phyloP scores from a whole-genome alignment of 2,113 vertebrate species.

The Lepus timidus region DNA sequence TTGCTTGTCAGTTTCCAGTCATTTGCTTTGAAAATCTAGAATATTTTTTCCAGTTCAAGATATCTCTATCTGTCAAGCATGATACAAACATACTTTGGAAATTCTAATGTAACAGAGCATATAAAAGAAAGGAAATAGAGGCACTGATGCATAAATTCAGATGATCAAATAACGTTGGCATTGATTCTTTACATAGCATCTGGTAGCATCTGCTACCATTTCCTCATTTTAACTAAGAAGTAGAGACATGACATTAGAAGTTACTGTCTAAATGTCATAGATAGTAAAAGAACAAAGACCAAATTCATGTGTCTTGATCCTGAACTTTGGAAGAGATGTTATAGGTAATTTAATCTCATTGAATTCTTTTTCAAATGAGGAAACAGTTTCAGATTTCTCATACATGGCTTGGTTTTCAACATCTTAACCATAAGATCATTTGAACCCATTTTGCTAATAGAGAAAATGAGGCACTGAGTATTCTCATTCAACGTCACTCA shows the following conservation, averaged over 20 bases:
- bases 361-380: neutral
- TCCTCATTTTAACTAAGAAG: neutral
- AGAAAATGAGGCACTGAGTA: neutral
- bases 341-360: neutral
- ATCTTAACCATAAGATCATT: neutral
- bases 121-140: neutral
- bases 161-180: neutral
- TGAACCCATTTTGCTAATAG: neutral
- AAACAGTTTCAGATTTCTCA: neutral
- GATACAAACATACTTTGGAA: neutral
- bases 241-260: neutral
- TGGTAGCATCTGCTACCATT: neutral
- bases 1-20: neutral
- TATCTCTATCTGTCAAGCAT: neutral
- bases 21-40: neutral
- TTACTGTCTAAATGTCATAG: neutral
- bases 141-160: neutral
- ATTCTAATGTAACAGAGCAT: neutral
- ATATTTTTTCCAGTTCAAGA: neutral
- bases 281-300: neutral
- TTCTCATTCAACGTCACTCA: neutral
- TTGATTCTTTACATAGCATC: neutral
- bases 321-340: neutral
- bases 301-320: neutral
- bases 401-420: neutral